A percentile compares a stretch with the other conserved stretches of the same genome.
Evolutionary conservation across 2,797 vertebrate species (phyloP).

Genomic region (Orientallactaga sibirica): DNA sequence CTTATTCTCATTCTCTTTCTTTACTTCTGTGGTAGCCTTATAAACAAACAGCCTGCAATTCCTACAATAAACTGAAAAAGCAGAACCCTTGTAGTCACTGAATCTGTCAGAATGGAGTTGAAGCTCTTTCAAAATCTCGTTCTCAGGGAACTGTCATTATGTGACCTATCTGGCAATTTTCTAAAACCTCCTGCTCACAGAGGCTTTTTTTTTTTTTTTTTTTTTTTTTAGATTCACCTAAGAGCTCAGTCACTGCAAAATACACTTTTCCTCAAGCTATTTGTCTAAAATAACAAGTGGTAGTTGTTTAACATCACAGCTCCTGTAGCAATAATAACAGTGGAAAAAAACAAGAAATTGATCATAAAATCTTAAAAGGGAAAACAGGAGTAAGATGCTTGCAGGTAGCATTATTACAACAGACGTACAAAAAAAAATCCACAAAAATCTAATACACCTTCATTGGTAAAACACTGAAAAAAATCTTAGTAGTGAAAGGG

Average conservation of each 20-base stretch:
- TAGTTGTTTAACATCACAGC: background rate
- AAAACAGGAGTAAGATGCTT: background rate
- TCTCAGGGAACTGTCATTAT: background rate
- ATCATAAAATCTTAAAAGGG: background rate
- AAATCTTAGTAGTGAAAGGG: background rate
- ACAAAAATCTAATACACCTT: constrained; percentile 2
- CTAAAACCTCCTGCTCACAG: background rate
- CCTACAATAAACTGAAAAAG: background rate
- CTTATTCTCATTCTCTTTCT: background rate
- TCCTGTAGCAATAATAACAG: background rate
- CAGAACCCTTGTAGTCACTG: background rate
- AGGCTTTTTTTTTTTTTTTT: background rate
- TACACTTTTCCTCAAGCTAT: background rate
- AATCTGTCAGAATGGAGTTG: background rate
- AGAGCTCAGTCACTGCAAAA: background rate
- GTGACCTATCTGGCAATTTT: background rate
- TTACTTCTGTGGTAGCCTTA: background rate
- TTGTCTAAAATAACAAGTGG: background rate
- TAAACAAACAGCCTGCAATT: background rate
- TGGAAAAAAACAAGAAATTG: background rate
- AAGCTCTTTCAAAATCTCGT: background rate
- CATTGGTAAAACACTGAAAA: background rate
- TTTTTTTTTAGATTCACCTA: background rate
- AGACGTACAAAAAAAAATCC: background rate
- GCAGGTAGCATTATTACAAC: background rate